Evolutionary conservation across 2,888 invertebrate species (phyloP).

Genomic region (Andrena marginata): DNA sequence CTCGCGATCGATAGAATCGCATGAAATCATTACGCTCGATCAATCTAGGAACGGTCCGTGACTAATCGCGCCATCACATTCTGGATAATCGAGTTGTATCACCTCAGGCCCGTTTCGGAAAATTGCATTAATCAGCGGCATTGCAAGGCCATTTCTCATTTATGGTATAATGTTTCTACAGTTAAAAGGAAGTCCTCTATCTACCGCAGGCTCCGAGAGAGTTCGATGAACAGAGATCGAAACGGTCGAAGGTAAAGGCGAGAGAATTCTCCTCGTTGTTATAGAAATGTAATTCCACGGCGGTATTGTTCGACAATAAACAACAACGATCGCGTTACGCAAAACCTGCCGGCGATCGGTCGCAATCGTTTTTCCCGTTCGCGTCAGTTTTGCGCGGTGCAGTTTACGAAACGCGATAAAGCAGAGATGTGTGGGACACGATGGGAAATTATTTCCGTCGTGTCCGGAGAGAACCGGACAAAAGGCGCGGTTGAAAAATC

Average conservation of each 20-base stretch:
- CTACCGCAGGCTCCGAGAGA: neutral
- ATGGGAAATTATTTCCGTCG: neutral
- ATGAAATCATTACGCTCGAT: neutral
- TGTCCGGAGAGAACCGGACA: neutral
- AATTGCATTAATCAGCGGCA: slow-evolving; percentile 26
- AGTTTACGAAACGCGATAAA: neutral
- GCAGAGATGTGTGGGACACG: neutral
- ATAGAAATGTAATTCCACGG: neutral
- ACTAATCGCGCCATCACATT: neutral
- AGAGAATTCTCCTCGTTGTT: neutral
- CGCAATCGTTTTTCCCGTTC: neutral
- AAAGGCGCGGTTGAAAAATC: neutral
- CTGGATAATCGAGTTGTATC: neutral
- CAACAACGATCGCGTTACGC: neutral
- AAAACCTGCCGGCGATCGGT: neutral
- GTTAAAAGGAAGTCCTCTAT: slow-evolving; percentile 34
- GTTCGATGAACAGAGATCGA: neutral
- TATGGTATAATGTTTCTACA: slow-evolving; percentile 16
- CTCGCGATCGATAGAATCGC: neutral
- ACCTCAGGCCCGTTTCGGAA: neutral
- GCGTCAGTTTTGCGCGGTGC: neutral
- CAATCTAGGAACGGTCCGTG: slow-evolving; percentile 1
- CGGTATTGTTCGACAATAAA: too few species aligned
- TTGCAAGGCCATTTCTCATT: slow-evolving; percentile 18
- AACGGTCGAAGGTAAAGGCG: slow-evolving; percentile 16